These are phyloP conservation scores for Eumacrocentrus americanus DNA, from an alignment of 2,888 invertebrate species.

Conservation along the genomic window DNA sequence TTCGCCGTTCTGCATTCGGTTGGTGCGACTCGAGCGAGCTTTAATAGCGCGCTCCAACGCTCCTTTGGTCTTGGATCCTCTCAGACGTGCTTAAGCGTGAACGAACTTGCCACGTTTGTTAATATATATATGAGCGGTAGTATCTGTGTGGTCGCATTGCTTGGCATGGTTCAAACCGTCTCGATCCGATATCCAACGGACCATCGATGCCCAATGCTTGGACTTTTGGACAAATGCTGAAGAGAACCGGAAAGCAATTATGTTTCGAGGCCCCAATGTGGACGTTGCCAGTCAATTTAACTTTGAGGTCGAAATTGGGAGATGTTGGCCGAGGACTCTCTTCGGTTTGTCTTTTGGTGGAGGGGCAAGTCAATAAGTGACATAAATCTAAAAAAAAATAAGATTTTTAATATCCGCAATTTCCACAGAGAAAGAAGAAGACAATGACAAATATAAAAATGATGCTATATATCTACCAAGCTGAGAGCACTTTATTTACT, in stretches of 20 bases:
- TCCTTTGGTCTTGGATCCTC: conserved; percentile 26
- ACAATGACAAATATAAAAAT: background rate
- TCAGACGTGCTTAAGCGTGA: conserved; percentile 18
- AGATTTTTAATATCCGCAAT: background rate
- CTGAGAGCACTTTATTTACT: too few species aligned
- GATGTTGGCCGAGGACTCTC: background rate
- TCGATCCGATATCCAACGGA: conserved; percentile 26
- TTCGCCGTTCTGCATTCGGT: conserved; percentile 2
- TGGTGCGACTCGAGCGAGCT: conserved; percentile 13
- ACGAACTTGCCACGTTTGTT: conserved; percentile 24
- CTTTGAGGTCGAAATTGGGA: conserved; percentile 12
- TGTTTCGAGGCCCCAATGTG: background rate
- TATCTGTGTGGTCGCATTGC: too few species aligned
- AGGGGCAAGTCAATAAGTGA: background rate
- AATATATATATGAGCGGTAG: conserved; percentile 9
- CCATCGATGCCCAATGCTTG: conserved; percentile 27
- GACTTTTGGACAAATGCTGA: conserved; percentile 8
- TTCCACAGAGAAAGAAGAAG: background rate
- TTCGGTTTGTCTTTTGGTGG: background rate
- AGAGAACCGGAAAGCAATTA: conserved; percentile 24
- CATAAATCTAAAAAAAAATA: background rate
- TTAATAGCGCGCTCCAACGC: conserved; percentile 24
- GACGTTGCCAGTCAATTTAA: conserved; percentile 25
- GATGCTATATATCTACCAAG: background rate
- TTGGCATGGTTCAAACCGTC: conserved; percentile 23